Conservation (phyloP, 2,113 vertebrate genomes). For the Microcebus murinus region DNA sequence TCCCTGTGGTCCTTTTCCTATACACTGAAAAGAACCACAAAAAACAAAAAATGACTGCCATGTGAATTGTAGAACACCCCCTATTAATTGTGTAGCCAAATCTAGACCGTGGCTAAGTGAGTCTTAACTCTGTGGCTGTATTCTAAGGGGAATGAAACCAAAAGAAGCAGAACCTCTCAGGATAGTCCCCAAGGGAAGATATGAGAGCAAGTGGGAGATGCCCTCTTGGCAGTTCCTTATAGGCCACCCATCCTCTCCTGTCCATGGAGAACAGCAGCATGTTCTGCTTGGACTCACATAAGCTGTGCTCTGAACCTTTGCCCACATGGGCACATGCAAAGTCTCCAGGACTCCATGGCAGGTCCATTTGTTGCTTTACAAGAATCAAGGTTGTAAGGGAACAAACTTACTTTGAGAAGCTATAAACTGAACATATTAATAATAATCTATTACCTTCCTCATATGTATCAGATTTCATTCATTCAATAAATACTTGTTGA, state of each 20-base stretch:
- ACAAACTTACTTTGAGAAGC: background rate
- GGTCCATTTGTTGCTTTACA: background rate
- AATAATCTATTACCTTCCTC: background rate
- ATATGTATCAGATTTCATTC: background rate
- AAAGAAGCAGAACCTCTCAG: background rate
- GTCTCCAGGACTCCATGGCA: background rate
- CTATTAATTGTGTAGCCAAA: background rate
- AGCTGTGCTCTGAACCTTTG: background rate
- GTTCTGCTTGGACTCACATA: background rate
- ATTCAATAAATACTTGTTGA: background rate
- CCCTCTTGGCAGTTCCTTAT: background rate
- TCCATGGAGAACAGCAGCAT: background rate
- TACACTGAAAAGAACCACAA: background rate
- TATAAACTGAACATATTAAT: background rate
- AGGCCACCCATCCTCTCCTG: background rate
- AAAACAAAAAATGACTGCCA: background rate
- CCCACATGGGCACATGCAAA: rapidly evolving
- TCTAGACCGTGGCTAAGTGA: background rate
- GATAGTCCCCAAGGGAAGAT: background rate
- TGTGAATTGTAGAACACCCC: background rate
- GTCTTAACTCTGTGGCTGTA: background rate
- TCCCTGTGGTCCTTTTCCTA: background rate
- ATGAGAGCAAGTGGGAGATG: background rate
- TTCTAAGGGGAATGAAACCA: background rate
- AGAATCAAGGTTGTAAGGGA: background rate